Percentiles rank a stretch among this genome's conserved stretches.
These are phyloP conservation scores for Bradypodion pumilum DNA, from an alignment of 2,797 vertebrate species.

Conservation along the genomic window DNA sequence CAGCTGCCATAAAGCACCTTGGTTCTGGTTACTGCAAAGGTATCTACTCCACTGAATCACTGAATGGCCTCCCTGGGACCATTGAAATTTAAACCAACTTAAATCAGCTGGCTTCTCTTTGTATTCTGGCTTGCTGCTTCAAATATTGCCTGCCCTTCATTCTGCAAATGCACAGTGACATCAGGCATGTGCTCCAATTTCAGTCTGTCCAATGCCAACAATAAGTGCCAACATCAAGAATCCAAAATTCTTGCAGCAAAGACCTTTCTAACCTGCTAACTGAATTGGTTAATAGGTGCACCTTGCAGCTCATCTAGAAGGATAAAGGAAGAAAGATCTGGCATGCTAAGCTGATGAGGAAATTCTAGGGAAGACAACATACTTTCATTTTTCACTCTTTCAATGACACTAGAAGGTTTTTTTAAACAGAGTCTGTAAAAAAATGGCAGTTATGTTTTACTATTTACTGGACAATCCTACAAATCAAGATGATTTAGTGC, in stretches of 20 bases:
- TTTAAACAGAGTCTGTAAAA: neutral
- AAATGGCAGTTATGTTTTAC: too few species aligned
- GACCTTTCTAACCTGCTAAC: neutral
- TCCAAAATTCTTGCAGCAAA: neutral
- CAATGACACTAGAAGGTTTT: neutral
- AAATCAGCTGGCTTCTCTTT: neutral
- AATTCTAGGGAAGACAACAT: neutral
- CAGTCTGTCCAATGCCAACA: neutral
- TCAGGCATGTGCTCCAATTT: neutral
- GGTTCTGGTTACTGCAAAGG: neutral
- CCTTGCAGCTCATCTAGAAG: neutral
- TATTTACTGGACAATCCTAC: neutral
- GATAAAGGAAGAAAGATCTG: neutral
- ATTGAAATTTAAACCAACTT: slow-evolving; percentile 1
- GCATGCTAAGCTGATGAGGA: neutral
- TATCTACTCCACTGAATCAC: neutral
- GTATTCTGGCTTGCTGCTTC: neutral
- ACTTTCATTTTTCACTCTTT: neutral
- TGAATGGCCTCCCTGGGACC: neutral
- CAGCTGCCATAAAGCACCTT: neutral
- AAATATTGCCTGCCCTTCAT: neutral
- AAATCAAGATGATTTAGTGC: neutral
- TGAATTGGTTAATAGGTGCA: neutral
- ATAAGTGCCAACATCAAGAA: neutral
- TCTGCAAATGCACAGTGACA: neutral